Evolutionary conservation across 2,113 vertebrate genomes (phyloP), one percentile per base, ranked within the genome.

Genomic region (Tangachromis dhanisi): DNA sequence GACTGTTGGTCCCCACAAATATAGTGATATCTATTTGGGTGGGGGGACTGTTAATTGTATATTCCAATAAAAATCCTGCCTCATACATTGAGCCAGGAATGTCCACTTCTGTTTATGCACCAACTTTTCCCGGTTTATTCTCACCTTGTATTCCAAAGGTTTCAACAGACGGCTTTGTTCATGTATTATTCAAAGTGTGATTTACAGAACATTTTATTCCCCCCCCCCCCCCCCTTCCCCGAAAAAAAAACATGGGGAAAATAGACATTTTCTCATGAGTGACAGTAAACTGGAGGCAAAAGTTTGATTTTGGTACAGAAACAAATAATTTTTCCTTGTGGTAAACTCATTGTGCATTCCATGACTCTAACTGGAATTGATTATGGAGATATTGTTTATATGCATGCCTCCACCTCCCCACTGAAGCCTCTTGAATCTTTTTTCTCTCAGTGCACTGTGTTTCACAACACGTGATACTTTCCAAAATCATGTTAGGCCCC

Each of bases 381-480:
- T 68, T 68, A 68, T 68, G 19, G 61, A 13, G 10, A 68, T 68
- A 38, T 13, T 66, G 33, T 66, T 66, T 66, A 66, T 66, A 66
- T 66, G 19, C 7, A 38, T 38, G 33, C 10, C 40, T 42, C 35
- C 38, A 45, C 35, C n/a, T 45, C 38, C n/a, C 38, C 66, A 42
- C n/a, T 73, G 66, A 73, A 73, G 38, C 8, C 38, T 42, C 21
- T 73, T 42, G 38, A 73, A 42, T 45, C 38, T 26, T 14, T 42
- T 71, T 24, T 42, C 35, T 24, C 38, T 42, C 66, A 45, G n/a
- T 73, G 38, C 38, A 42, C 12, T 9, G n/a, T 26, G 38, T 73
- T 73, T 42, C 38, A 73, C 21, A 24, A 73, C 38, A 73, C 5
- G 0, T 71, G 35, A 71, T 21, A 42, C 35, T 71, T 40, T 24